These are phyloP conservation scores for Opisthocomus hoazin DNA, from an alignment of 2,113 vertebrate species.

Conservation along the genomic window DNA sequence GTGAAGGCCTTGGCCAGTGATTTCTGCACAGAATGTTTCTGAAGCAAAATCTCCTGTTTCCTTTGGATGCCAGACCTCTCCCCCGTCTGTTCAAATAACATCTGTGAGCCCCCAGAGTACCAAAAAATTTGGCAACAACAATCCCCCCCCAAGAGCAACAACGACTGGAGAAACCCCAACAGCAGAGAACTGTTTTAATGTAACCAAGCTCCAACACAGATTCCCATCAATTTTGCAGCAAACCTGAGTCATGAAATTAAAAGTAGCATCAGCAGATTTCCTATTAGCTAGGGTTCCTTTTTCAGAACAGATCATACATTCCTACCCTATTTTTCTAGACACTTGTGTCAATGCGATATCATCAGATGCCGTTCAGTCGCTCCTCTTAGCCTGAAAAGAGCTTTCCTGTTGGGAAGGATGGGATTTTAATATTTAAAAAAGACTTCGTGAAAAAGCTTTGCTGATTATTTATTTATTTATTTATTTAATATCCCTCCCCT, in stretches of 20 bases:
- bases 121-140: not conserved
- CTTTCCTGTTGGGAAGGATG: slow-evolving; percentile 48
- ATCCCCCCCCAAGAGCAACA: not conserved
- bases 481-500: slow-evolving; percentile 7
- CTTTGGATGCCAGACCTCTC: not conserved
- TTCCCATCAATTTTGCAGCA: slow-evolving; percentile 38
- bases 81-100: not conserved
- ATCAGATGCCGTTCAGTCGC: slow-evolving; percentile 36
- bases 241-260: slow-evolving; percentile 62
- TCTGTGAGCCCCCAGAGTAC: not conserved
- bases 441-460: not conserved
- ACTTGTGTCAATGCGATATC: slow-evolving; percentile 54
- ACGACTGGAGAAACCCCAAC: not conserved
- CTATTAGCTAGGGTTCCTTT: slow-evolving; percentile 37
- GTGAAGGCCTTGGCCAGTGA: not conserved
- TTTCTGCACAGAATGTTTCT: not conserved
- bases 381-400: slow-evolving; percentile 38
- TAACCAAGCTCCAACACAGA: not conserved
- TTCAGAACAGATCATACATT: slow-evolving; percentile 45
- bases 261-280: slow-evolving; percentile 56
- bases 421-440: slow-evolving; percentile 50
- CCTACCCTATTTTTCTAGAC: slow-evolving; percentile 59
- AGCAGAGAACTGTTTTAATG: not conserved
- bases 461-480: slow-evolving; percentile 4
- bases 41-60: not conserved